Percentiles rank a stretch among this genome's conserved stretches.
Conservation (phyloP, 2,113 vertebrate species). For the Phyllopteryx taeniolatus region DNA sequence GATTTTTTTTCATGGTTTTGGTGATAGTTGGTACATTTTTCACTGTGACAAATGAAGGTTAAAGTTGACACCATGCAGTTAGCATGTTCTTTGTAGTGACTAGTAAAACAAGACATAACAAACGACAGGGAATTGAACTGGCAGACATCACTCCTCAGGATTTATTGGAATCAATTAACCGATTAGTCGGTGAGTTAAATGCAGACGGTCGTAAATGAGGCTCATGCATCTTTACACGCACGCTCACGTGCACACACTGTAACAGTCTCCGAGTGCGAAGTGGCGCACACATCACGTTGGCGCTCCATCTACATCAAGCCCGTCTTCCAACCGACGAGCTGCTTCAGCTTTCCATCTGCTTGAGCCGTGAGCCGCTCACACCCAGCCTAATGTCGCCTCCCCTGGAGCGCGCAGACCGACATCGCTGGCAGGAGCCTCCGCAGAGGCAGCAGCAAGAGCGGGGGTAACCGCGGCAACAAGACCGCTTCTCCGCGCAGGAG, state of each 20-base stretch:
- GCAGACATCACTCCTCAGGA: not conserved
- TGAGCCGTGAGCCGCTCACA: conserved; percentile 33
- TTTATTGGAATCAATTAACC: not conserved
- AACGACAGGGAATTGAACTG: not conserved
- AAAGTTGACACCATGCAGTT: not conserved
- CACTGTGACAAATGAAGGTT: not conserved
- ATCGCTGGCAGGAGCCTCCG: conserved; percentile 44
- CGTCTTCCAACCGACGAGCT: conserved; percentile 10
- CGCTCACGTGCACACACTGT: not conserved
- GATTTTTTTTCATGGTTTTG: not conserved
- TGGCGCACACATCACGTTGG: conserved; percentile 11
- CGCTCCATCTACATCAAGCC: conserved; percentile 20
- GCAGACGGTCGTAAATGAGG: not conserved
- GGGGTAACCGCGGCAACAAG: conserved; percentile 37
- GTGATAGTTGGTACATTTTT: not conserved
- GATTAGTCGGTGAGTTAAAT: not conserved
- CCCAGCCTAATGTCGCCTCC: conserved; percentile 57
- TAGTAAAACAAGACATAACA: not conserved
- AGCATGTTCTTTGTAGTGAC: too few relatives aligned
- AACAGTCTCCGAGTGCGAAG: not conserved
- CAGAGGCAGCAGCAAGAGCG: conserved; percentile 15
- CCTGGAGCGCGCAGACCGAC: conserved; percentile 41
- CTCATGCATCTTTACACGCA: not conserved
- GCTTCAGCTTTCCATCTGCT: conserved; percentile 45
- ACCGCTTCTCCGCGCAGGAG: conserved; percentile 29